Conservation (phyloP, 1,140 invertebrate genomes). For the Zophobas atratus region DNA sequence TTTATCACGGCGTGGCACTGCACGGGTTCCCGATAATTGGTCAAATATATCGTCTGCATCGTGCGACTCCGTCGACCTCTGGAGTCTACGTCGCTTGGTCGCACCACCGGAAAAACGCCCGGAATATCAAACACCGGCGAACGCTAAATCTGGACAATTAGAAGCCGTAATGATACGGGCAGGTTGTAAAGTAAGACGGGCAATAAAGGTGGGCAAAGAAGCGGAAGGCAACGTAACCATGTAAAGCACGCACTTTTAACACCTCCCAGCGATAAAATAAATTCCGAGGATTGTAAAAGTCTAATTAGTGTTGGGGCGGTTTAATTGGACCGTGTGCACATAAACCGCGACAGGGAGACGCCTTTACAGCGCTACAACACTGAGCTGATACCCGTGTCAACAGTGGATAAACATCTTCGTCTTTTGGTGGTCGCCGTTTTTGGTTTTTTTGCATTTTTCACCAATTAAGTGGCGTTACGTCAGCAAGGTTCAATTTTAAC, state of each 20-base stretch:
- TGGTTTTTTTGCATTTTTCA: slow-evolving; percentile 16
- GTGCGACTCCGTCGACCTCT: slow-evolving; percentile 48
- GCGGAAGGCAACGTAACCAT: slow-evolving; percentile 49
- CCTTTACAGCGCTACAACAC: slow-evolving; percentile 34
- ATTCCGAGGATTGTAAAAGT: slow-evolving; percentile 57
- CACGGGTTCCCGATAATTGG: slow-evolving; percentile 59
- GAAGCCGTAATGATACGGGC: slow-evolving; percentile 25
- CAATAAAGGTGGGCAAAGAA: slow-evolving; percentile 47
- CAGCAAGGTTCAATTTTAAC: slow-evolving; percentile 7
- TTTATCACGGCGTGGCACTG: slow-evolving; percentile 59
- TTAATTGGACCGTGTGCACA: slow-evolving; percentile 52
- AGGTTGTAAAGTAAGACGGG: slow-evolving; percentile 36
- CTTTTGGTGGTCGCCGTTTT: slow-evolving; percentile 18
- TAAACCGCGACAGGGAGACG: slow-evolving; percentile 46
- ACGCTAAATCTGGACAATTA: slow-evolving; percentile 36
- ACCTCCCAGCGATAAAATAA: slow-evolving; percentile 54
- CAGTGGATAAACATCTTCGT: slow-evolving; percentile 2
- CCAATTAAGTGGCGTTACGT: slow-evolving; percentile 26
- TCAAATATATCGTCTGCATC: slow-evolving; percentile 61
- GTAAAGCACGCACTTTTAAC: slow-evolving; percentile 57
- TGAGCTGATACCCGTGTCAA: slow-evolving; percentile 31
- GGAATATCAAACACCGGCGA: slow-evolving; percentile 15
- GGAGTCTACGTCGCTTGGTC: neutral
- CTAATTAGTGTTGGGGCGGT: slow-evolving; percentile 55
- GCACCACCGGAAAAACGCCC: slow-evolving; percentile 31